These are phyloP conservation scores for Paradoxurus hermaphroditus DNA, from an alignment of 2,113 vertebrate genomes.

Conservation along the genomic window DNA sequence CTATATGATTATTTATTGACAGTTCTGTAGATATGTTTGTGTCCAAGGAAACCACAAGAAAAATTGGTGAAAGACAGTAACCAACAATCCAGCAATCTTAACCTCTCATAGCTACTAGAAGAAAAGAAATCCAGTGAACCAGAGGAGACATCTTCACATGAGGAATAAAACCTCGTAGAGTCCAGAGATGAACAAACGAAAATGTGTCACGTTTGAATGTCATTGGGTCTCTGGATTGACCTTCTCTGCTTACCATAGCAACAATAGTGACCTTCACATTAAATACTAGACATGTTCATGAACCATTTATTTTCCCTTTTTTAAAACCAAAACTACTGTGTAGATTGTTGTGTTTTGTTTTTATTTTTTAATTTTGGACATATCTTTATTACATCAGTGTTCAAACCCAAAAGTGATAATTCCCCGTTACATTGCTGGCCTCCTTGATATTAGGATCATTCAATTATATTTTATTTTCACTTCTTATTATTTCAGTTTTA, in stretches of 20 bases:
- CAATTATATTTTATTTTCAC: neutral
- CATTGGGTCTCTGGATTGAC: neutral
- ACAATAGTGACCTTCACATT: neutral
- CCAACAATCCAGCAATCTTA: neutral
- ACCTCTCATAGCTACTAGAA: neutral
- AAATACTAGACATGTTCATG: neutral
- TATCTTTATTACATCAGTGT: neutral
- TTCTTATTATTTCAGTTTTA: neutral
- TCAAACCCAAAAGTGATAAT: neutral
- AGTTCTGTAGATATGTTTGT: neutral
- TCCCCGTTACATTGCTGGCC: neutral
- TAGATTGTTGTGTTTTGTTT: neutral
- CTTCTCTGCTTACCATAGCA: neutral
- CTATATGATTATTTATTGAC: neutral
- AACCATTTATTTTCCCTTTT: neutral
- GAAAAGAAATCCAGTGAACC: neutral
- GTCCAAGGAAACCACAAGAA: neutral
- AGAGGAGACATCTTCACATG: neutral
- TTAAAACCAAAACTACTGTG: neutral
- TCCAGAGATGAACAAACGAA: neutral
- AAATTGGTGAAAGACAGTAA: neutral
- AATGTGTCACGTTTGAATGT: neutral
- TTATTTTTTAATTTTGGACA: neutral
- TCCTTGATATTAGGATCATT: neutral
- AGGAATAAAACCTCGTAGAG: rapidly evolving